A percentile compares a stretch with the other conserved stretches of the same genome.
Conservation (phyloP, 92 coral and sea anemone species). For the Meandrina meandrites region DNA sequence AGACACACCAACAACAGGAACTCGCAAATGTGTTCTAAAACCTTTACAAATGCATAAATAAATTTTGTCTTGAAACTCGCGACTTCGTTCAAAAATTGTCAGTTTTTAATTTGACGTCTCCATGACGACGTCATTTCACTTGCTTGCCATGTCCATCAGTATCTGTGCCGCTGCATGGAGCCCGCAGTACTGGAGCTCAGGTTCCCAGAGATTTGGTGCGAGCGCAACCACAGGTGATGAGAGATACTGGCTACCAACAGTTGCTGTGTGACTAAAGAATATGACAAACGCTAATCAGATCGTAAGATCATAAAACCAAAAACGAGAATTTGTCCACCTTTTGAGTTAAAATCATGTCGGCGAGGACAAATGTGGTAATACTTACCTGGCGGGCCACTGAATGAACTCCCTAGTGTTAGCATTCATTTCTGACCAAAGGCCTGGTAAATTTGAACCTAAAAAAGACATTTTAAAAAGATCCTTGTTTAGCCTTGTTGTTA, state of each 20-base stretch:
- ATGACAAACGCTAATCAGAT: not conserved
- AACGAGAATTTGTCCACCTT: not conserved
- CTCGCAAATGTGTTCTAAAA: not conserved
- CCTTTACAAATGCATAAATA: not conserved
- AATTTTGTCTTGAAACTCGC: not conserved
- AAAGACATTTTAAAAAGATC: not conserved
- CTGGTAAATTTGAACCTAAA: constrained; percentile 16
- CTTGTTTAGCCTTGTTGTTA: not conserved
- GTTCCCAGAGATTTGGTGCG: constrained; percentile 36
- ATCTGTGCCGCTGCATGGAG: constrained; percentile 49
- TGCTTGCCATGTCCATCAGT: constrained; percentile 47
- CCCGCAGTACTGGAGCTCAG: constrained; percentile 35
- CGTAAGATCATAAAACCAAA: not conserved
- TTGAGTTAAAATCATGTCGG: not conserved
- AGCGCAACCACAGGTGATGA: constrained; percentile 24
- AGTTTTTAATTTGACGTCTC: not conserved
- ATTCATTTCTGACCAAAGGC: constrained; percentile 14
- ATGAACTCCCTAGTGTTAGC: not conserved
- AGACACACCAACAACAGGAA: not conserved
- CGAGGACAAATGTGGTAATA: not conserved
- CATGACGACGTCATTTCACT: not conserved
- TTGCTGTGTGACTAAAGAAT: constrained; percentile 23
- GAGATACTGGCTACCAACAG: constrained; percentile 21
- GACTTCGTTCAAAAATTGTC: not conserved
- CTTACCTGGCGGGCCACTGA: constrained; percentile 11